Conservation (phyloP, 2,888 invertebrate species). For the Melanophora roralis region DNA sequence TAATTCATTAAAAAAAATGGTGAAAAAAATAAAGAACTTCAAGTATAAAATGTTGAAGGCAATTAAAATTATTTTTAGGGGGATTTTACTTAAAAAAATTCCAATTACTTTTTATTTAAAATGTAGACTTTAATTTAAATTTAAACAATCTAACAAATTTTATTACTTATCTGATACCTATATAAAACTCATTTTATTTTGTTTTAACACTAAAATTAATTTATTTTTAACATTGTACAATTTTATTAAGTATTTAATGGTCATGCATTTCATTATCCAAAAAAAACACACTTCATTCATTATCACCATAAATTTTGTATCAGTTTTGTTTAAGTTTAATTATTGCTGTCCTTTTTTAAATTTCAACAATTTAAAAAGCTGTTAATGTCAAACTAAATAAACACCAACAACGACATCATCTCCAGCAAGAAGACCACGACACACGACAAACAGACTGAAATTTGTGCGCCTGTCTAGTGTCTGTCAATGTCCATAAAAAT, state of each 20-base stretch:
- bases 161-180: no score
- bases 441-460: constrained; percentile 4
- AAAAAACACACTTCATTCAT: constrained; percentile 5
- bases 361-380: constrained; percentile 56
- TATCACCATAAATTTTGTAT: constrained; percentile 46
- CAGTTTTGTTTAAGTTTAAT: constrained; percentile 47
- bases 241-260: constrained; percentile 27
- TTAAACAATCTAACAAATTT: no score
- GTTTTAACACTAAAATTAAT: no score
- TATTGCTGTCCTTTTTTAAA: not conserved
- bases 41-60: not conserved
- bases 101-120: no score
- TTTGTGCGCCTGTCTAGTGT: constrained; percentile 17
- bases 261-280: not conserved
- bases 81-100: not conserved
- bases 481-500: constrained; percentile 35
- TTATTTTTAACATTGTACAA: constrained; percentile 39
- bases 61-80: constrained; percentile 2
- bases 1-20: constrained; percentile 3
- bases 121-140: no score
- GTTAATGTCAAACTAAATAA: constrained; percentile 61
- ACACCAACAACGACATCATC: constrained; percentile 59
- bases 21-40: not conserved
- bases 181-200: no score
- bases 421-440: constrained; percentile 18